Evolutionary conservation across 2,113 vertebrate species (phyloP), one percentile per base, ranked within the genome.

Genomic region (Lycaon pictus): DNA sequence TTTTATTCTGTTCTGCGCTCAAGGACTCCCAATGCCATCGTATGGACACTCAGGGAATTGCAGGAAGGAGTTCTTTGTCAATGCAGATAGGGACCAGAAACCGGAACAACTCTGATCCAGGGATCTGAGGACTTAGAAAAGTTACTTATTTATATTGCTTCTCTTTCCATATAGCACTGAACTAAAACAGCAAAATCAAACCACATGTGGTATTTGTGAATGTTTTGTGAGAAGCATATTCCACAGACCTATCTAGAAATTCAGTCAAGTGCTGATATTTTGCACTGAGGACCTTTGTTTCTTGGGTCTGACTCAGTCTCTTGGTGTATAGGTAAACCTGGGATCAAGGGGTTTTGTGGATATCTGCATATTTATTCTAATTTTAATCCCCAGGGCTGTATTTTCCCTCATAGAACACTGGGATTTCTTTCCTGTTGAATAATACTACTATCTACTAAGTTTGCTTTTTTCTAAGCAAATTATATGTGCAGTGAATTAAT

Each of bases 21-120:
- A 83, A 94, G 96, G 90, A 81, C 55, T 86, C 37, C 13, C 9
- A 69, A 0, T 96, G 98, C 97, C 98, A 98, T 91, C 97, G 88
- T 83, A 53, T 93, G 98, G 98, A 90, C 88, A 94, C 7, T 69
- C 23, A 2, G 65, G 87, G 67, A 96, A 96, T 90, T 96, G 53
- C 94, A 97, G 51, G n/a, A 32, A 56, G 29, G 51, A 82, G 96
- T 83, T 89, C 7, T 55, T 93, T 72, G 23, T 53, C 27, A 37
- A 0, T 81, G 2, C 2, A 32, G 22, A 35, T 15, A 7, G 1
- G 27, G 22, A 9, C 8, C 32, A 67, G 84, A 93, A 96, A 65
- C 16, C 4, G 0, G 48, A 55, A 71, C n/a, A 84, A 9, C 81
- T 81, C 15, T 67, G 17, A 77, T 43, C 3, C 43, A 37, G 71